These are phyloP conservation scores for Tonatia bakeri DNA, from an alignment of 2,113 vertebrate genomes.

Conservation along the genomic window DNA sequence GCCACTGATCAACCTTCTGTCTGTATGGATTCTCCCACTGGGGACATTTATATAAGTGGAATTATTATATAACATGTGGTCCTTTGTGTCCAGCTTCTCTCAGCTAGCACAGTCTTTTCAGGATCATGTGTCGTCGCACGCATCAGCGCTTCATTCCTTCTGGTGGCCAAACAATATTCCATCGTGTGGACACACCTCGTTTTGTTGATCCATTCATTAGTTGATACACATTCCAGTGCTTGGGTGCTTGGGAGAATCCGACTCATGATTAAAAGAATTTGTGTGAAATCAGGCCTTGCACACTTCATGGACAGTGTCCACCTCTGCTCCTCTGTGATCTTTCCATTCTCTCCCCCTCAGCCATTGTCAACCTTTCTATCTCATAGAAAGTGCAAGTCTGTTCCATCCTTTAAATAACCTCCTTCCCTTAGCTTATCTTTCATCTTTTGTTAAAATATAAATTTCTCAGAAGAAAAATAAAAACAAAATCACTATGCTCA, in stretches of 20 bases:
- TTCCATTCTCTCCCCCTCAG: background rate
- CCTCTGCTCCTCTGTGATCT: background rate
- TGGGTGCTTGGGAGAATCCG: background rate
- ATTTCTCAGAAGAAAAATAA: constrained; percentile 17
- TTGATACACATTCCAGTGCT: background rate
- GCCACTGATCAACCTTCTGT: background rate
- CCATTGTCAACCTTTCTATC: background rate
- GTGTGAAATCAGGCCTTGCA: background rate
- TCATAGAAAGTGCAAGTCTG: background rate
- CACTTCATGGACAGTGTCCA: background rate
- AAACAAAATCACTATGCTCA: background rate
- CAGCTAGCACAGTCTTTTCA: background rate
- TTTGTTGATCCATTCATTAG: background rate
- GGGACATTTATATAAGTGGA: background rate
- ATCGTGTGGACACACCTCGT: background rate
- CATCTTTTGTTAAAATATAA: background rate
- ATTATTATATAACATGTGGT: background rate
- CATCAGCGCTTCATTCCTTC: background rate
- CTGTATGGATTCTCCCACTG: background rate
- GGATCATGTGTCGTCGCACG: background rate
- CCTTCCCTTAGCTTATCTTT: background rate
- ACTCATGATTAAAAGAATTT: constrained; percentile 20
- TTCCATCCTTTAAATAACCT: background rate
- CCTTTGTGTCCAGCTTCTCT: background rate
- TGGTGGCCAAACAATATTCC: background rate